Evolutionary conservation across 2,797 vertebrate genomes (phyloP), one percentile per base, ranked within the genome.

Genomic region (Arctocebus calabarensis): DNA sequence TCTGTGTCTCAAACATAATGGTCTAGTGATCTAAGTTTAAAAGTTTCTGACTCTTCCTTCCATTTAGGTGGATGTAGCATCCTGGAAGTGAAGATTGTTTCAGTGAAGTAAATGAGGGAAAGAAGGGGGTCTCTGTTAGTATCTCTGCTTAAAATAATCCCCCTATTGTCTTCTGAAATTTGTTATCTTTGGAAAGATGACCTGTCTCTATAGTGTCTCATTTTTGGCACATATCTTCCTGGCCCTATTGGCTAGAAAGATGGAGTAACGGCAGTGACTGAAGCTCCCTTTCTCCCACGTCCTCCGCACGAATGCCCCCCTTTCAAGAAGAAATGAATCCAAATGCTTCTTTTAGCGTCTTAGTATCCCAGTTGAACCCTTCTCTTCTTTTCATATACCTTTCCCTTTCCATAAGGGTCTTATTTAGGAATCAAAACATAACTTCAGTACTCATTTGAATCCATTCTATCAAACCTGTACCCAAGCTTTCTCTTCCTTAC

Each of bases 361-460:
- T 52, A 48, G 68, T 34, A 16, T 85, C 59, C 32, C 48, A 81
- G 71, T 6, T 27, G 40, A 57, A 84, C 10, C 43, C 32, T 68
- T 85, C 84, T 86, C 61, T 71, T 82, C n/a, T 57, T 94, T 85
- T 62, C 34, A 48, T 3, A 62, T 7, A 2, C 32, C 19, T 84
- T 89, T 85, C 34, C 22, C n/a, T 87, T 85, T 62, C 45, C 13
- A 29, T 32, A 52, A 68, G 11, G 45, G 11, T 87, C 83, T 86
- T 81, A 34, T 45, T 77, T 87, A 62, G 22, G 79, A 91, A 68
- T 87, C 61, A 87, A 93, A 91, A 94, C 7, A 37, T 70, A 77
- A 75, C 71, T 13, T 94, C 32, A 77, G 40, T 45, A 84, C 19
- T 87, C 43, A 84, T 73, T 89, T 68, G 84, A 90, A 84, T 17